phyloP scores from a whole-genome alignment of 1,140 invertebrate species.

The Zaprionus tsacasi region DNA sequence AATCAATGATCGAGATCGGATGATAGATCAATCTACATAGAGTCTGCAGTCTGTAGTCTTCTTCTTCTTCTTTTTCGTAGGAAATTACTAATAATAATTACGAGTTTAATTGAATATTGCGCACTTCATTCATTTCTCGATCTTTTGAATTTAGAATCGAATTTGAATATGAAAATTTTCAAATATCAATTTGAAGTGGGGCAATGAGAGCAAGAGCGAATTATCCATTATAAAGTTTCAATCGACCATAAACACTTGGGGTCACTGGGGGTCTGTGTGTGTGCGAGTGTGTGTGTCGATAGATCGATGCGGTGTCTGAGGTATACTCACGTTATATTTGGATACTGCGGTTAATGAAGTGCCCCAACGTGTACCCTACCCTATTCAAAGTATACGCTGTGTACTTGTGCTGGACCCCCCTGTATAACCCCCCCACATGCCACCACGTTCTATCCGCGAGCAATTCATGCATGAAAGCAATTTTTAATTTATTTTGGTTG shows the following conservation, averaged over 20 bases:
- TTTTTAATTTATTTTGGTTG: slow-evolving; percentile 83
- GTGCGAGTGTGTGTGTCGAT: slow-evolving; percentile 4
- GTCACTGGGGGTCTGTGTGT: not conserved
- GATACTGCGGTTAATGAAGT: slow-evolving; percentile 62
- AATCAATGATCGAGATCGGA: slow-evolving; percentile 42
- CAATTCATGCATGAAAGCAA: slow-evolving; percentile 82
- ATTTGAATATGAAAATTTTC: slow-evolving; percentile 26
- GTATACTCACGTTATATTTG: slow-evolving; percentile 68
- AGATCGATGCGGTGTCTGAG: slow-evolving; percentile 52
- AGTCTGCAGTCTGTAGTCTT: slow-evolving; percentile 5
- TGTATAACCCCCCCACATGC: not conserved
- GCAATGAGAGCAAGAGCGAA: slow-evolving; percentile 51
- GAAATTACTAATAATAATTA: slow-evolving; percentile 82
- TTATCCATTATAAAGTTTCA: slow-evolving; percentile 78
- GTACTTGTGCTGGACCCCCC: slow-evolving; percentile 36
- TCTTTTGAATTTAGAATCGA: slow-evolving; percentile 28
- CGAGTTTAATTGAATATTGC: slow-evolving; percentile 83
- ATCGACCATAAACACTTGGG: slow-evolving; percentile 82
- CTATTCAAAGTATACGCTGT: slow-evolving; percentile 43
- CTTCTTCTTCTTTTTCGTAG: slow-evolving; percentile 23
- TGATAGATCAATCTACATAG: slow-evolving; percentile 50
- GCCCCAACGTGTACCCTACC: slow-evolving; percentile 27
- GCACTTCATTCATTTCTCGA: slow-evolving; percentile 75
- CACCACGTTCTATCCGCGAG: slow-evolving; percentile 14
- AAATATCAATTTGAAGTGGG: slow-evolving; percentile 25